Percentiles rank a stretch among this genome's conserved stretches.
Conservation (phyloP, 1,140 invertebrate species). For the Drosophila takahashii region DNA sequence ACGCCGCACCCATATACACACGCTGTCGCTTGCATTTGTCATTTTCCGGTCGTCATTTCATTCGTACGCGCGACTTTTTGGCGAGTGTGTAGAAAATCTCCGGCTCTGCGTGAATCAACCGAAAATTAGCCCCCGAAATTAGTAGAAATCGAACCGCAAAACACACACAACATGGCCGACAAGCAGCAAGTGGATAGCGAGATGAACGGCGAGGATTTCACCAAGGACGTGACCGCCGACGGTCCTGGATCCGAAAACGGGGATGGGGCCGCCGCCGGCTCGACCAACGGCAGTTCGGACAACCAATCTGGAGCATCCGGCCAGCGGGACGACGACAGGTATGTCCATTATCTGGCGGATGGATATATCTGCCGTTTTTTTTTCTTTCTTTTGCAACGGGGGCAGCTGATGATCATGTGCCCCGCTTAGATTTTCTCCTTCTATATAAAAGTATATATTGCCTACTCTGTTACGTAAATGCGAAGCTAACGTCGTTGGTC, state of each 20-base stretch:
- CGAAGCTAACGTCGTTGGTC: constrained; percentile 73
- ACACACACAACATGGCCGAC: constrained; percentile 72
- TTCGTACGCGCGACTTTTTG: constrained; percentile 71
- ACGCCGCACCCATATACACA: constrained; percentile 56
- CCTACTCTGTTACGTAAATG: constrained; percentile 77
- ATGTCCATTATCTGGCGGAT: constrained; percentile 62
- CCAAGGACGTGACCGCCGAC: constrained; percentile 87
- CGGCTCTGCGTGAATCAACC: constrained; percentile 36
- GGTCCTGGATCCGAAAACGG: constrained; percentile 88
- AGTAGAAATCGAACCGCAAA: constrained; percentile 21
- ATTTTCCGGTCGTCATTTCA: constrained; percentile 82
- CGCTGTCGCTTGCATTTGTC: constrained; percentile 64
- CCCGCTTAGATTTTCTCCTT: constrained; percentile 42
- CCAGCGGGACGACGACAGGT: constrained; percentile 91
- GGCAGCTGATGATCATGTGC: constrained; percentile 68
- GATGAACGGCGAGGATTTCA: constrained; percentile 88
- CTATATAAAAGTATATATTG: constrained; percentile 36
- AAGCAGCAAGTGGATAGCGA: constrained; percentile 72
- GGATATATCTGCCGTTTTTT: constrained; percentile 13
- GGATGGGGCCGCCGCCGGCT: constrained; percentile 86
- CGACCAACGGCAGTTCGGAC: constrained; percentile 87
- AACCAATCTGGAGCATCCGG: constrained; percentile 87
- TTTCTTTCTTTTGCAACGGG: constrained; percentile 9
- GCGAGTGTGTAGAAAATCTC: constrained; percentile 67
- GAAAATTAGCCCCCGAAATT: constrained; percentile 49